Evolutionary conservation across 1,140 invertebrate genomes (phyloP).

Genomic region (Ostrea edulis): DNA sequence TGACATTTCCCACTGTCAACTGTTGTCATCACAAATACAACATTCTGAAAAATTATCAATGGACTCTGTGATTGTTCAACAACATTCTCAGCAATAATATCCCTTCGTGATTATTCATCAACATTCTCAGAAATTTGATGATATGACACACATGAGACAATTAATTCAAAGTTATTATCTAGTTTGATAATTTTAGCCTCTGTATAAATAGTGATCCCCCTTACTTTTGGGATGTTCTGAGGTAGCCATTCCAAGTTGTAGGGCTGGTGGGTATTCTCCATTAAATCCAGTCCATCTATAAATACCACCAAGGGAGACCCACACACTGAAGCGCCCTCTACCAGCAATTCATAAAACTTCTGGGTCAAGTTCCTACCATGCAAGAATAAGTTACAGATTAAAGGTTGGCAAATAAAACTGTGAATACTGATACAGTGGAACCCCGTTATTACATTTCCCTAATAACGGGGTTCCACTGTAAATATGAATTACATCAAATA

Average conservation of each 20-base stretch:
- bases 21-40: constrained; percentile 70
- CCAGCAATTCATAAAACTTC: constrained; percentile 70
- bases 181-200: too few species aligned
- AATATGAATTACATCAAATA: too few species aligned
- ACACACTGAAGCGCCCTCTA: constrained; percentile 64
- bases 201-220: not conserved
- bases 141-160: too few species aligned
- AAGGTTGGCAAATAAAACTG: too few species aligned
- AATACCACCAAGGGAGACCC: constrained; percentile 72
- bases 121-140: too few species aligned
- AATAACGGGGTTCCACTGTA: too few species aligned
- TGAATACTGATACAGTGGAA: too few species aligned
- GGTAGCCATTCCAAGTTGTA: constrained; percentile 76
- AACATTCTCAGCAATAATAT: too few species aligned
- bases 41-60: constrained; percentile 67
- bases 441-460: too few species aligned
- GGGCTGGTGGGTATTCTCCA: constrained; percentile 74
- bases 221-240: constrained; percentile 69
- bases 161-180: too few species aligned
- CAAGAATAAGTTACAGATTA: not conserved
- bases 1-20: constrained; percentile 65
- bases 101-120: too few species aligned
- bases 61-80: not conserved
- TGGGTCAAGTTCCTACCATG: constrained; percentile 43
- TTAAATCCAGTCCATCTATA: constrained; percentile 77